phyloP scores from a whole-genome alignment of 2,797 vertebrate genomes.

The Sitta carolinensis region DNA sequence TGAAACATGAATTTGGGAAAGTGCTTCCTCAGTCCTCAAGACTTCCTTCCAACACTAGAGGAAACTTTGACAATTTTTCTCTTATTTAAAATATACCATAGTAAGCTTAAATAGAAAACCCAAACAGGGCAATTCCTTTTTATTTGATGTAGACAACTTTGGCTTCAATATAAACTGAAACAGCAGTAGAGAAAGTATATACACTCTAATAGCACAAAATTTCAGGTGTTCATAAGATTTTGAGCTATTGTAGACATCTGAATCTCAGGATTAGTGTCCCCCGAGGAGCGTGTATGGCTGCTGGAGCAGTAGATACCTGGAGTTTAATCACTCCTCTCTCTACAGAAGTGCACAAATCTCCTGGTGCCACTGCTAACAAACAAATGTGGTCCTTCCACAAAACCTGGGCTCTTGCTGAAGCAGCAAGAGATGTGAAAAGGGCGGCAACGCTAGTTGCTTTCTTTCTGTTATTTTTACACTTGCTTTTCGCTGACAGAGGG shows the following conservation, averaged over 20 bases:
- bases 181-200: not conserved
- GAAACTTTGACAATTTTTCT: not conserved
- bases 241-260: not conserved
- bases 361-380: not conserved
- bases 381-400: fast-evolving
- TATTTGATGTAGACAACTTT: not conserved
- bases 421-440: not conserved
- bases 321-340: not conserved
- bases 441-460: not conserved
- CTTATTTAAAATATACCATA: not conserved
- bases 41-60: not conserved
- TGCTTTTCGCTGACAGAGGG: not conserved
- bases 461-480: not conserved
- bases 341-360: fast-evolving
- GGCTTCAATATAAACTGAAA: not conserved
- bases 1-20: not conserved
- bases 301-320: not conserved
- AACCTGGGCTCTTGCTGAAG: not conserved
- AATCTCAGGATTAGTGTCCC: not conserved
- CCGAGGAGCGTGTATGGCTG: not conserved
- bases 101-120: not conserved
- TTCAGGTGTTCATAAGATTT: not conserved
- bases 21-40: not conserved
- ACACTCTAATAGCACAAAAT: not conserved
- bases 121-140: not conserved